Conservation (phyloP, 2,888 invertebrate species). For the Sabatieria punctata region DNA sequence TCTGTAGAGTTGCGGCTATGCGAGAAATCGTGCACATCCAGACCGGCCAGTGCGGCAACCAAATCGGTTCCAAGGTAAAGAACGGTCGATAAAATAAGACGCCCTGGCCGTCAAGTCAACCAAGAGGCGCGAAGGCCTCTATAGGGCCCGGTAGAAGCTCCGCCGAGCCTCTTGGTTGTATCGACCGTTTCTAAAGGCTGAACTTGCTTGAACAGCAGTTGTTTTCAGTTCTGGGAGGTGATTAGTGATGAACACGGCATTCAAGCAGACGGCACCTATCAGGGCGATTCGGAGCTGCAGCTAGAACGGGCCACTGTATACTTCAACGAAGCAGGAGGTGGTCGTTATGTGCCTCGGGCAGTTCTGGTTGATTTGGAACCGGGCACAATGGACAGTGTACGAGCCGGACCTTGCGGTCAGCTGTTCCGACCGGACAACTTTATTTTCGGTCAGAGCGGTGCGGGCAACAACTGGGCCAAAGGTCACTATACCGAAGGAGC, state of each 20-base stretch:
- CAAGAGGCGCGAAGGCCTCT: too few relatives aligned
- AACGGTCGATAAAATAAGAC: too few relatives aligned
- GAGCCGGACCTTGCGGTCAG: slow-evolving; percentile 76
- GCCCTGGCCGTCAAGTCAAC: too few relatives aligned
- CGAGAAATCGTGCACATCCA: slow-evolving; percentile 90
- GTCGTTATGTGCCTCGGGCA: slow-evolving; percentile 83
- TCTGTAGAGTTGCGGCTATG: too few relatives aligned
- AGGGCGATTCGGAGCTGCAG: slow-evolving; percentile 58
- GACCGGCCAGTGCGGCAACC: slow-evolving; percentile 86
- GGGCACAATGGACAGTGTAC: slow-evolving; percentile 90
- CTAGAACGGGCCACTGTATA: slow-evolving; percentile 74
- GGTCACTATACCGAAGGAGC: slow-evolving; percentile 80
- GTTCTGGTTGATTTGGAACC: slow-evolving; percentile 86
- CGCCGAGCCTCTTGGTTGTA: too few relatives aligned
- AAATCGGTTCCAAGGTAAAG: slow-evolving; percentile 83
- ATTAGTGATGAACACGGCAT: slow-evolving; percentile 87
- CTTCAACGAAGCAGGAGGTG: slow-evolving; percentile 59
- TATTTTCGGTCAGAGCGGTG: slow-evolving; percentile 59
- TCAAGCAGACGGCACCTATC: slow-evolving; percentile 69
- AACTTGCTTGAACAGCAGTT: too few relatives aligned
- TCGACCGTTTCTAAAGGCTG: too few relatives aligned
- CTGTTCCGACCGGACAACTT: slow-evolving; percentile 85
- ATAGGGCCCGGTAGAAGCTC: too few relatives aligned
- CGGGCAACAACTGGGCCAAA: slow-evolving; percentile 69
- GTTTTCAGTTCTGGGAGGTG: slow-evolving; percentile 41